Evolutionary conservation across 2,888 invertebrate species (phyloP), one percentile per base, ranked within the genome.

Genomic region (Synanthedon andrenaeformis): DNA sequence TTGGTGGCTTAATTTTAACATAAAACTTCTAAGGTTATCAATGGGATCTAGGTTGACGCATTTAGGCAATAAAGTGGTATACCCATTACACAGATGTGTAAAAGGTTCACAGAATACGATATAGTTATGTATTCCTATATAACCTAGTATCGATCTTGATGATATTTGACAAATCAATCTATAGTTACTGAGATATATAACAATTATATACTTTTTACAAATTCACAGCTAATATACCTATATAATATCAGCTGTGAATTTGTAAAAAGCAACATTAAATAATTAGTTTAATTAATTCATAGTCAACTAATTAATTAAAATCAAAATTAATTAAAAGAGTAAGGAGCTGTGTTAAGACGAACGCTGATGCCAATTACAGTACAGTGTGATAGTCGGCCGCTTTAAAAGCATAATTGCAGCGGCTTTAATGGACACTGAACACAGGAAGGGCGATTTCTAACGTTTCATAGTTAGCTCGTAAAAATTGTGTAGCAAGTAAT

Each of bases 391-490:
- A 45, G 49, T 42, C 52, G 55, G 53, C 53, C 56, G 35, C 41
- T 10, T 49, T 55, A 58, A 57, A 42, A 55, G 41, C 17, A 45
- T 49, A 49, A 49, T 49, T 49, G 49, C 53, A 57, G 54, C 52
- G 57, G 57, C 54, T 55, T 58, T 59, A n/a, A 57, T 56, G 60
- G 59, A 58, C 58, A 59, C 58, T 58, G 60, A 56, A 57, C 60
- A 62, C 60, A 56, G 57, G 62, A 60, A 60, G 59, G 59, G 58
- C 59, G 63, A 63, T 66, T 63, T 64, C 62, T 62, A 61, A 59
- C 58, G 12, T 49, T 17, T 14, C 17, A 45, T 45, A 13, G 45
- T 45, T 45, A 14, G 13, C 14, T 45, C 45, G 13, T 45, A 45
- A 45, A 45, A 45, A 45, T 10, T 45, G 45, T 45, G 45, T 45